A percentile compares a stretch with the other conserved stretches of the same genome.
These are phyloP conservation scores for Narcine bancroftii DNA, from an alignment of 2,113 vertebrate genomes.

Conservation along the genomic window DNA sequence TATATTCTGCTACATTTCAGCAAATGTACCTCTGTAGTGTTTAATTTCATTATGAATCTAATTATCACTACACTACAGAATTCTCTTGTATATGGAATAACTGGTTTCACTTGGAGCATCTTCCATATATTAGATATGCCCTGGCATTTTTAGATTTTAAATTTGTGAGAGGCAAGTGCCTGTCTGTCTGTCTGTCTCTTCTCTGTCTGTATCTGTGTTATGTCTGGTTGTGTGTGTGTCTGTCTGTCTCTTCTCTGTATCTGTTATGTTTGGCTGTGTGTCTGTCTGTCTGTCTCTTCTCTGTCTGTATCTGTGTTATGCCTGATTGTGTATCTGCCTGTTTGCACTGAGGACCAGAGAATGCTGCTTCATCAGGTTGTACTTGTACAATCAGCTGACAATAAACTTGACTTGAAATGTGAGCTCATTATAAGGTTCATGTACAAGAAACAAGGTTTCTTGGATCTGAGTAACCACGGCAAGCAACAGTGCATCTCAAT, in stretches of 20 bases:
- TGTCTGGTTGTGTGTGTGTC: too few relatives aligned
- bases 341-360: too few relatives aligned
- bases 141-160: not conserved
- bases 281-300: too few relatives aligned
- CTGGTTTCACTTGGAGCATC: not conserved
- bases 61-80: not conserved
- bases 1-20: not conserved
- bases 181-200: too few relatives aligned
- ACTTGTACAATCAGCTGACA: too few relatives aligned
- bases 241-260: too few relatives aligned
- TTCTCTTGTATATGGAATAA: not conserved
- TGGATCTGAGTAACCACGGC: not conserved
- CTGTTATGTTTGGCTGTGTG: too few relatives aligned
- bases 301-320: too few relatives aligned
- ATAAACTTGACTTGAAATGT: not conserved
- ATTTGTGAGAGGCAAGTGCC: not conserved
- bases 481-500: not conserved
- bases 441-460: not conserved
- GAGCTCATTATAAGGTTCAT: not conserved
- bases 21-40: not conserved
- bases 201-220: too few relatives aligned
- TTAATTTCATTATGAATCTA: not conserved
- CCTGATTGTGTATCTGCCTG: too few relatives aligned
- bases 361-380: too few relatives aligned
- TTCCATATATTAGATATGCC: not conserved